Percentiles rank a stretch among this genome's conserved stretches.
These are phyloP conservation scores for Ptiloglossa arizonensis DNA, from an alignment of 1,140 invertebrate genomes.

Conservation along the genomic window DNA sequence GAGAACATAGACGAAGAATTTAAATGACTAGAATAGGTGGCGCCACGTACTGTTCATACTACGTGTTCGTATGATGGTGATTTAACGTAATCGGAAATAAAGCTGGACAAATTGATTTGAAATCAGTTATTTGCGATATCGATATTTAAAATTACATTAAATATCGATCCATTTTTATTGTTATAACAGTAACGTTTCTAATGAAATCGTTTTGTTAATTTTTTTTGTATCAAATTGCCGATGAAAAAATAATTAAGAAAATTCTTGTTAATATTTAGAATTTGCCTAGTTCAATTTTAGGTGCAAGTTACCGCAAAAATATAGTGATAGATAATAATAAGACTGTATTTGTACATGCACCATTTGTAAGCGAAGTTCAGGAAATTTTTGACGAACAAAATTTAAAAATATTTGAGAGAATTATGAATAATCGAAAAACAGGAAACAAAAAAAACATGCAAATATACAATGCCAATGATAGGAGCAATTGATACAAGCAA, in stretches of 20 bases:
- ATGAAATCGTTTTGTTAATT: background rate
- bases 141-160: no score
- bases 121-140: no score
- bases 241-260: background rate
- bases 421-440: background rate
- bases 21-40: constrained; percentile 45
- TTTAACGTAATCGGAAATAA: background rate
- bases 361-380: background rate
- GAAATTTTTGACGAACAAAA: background rate
- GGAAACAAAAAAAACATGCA: background rate
- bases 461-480: background rate
- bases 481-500: background rate
- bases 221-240: background rate
- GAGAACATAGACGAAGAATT: constrained; percentile 40
- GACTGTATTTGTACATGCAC: background rate
- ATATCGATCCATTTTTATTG: background rate
- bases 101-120: background rate
- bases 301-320: background rate
- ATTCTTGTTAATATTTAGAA: background rate
- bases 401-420: background rate
- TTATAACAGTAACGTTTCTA: background rate
- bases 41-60: background rate
- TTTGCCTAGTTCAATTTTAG: background rate
- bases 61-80: no score
- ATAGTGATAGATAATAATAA: background rate